These are phyloP conservation scores for Rhinatrema bivittatum DNA, from an alignment of 2,797 vertebrate genomes.

Conservation along the genomic window DNA sequence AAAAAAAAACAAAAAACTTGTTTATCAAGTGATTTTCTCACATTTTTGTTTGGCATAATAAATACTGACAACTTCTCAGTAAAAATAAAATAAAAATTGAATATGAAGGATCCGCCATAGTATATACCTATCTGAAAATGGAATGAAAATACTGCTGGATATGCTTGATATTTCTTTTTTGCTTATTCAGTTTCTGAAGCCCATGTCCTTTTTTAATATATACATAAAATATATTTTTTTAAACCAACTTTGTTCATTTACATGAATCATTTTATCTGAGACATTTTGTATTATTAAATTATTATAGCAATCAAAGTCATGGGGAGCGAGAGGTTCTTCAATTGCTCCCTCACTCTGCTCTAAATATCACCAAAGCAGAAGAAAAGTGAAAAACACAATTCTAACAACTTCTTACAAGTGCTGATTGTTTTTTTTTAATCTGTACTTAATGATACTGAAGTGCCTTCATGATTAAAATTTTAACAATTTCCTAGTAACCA, in stretches of 20 bases:
- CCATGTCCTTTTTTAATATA: slow-evolving; percentile 14
- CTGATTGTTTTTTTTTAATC: slow-evolving; percentile 51
- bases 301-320: slow-evolving; percentile 64
- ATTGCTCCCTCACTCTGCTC: slow-evolving; percentile 44
- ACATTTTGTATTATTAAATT: slow-evolving; percentile 51
- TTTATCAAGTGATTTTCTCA: too few relatives aligned
- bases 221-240: slow-evolving; percentile 10
- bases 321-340: slow-evolving; percentile 50
- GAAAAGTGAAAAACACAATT: slow-evolving; percentile 47
- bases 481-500: slow-evolving; percentile 62
- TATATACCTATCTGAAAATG: too few relatives aligned
- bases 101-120: too few relatives aligned
- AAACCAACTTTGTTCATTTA: slow-evolving; percentile 42
- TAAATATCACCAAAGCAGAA: slow-evolving; percentile 42
- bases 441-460: slow-evolving; percentile 61
- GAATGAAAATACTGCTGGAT: too few relatives aligned
- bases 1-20: too few relatives aligned
- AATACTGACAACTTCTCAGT: too few relatives aligned
- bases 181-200: too few relatives aligned
- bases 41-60: too few relatives aligned
- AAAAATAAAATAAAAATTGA: too few relatives aligned
- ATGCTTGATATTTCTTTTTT: too few relatives aligned
- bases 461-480: slow-evolving; percentile 66
- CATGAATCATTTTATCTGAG: slow-evolving; percentile 27
- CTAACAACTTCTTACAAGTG: slow-evolving; percentile 44